These are phyloP conservation scores for Aphelocoma coerulescens DNA, from an alignment of 2,113 vertebrate species.

Conservation along the genomic window DNA sequence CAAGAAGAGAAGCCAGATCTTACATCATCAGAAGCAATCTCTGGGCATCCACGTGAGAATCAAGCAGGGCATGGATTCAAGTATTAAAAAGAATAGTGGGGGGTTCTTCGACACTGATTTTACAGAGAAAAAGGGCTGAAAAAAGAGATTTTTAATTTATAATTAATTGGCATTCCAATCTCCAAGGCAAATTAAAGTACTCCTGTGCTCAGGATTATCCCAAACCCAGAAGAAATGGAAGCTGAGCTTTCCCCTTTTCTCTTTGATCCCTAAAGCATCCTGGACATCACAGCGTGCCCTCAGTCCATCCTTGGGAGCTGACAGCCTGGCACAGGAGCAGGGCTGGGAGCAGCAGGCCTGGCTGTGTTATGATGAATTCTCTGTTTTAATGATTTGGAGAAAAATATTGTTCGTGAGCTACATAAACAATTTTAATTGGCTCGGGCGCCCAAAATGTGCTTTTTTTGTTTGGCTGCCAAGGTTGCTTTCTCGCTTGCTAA, in stretches of 20 bases:
- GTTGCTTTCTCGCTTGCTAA: constrained; percentile 75
- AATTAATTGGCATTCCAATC: neutral
- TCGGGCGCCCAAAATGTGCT: constrained; percentile 72
- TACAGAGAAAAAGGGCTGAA: neutral
- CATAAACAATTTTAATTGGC: constrained; percentile 81
- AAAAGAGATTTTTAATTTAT: neutral
- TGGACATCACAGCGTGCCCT: fast-evolving
- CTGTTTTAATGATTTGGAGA: constrained; percentile 64
- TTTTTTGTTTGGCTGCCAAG: constrained; percentile 78
- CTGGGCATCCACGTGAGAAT: neutral
- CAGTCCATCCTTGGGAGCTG: neutral
- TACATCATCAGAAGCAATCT: neutral
- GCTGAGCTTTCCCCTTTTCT: neutral
- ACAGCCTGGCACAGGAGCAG: neutral
- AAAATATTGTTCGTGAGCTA: constrained; percentile 72
- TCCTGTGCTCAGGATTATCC: neutral
- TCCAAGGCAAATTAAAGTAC: neutral
- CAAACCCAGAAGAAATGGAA: neutral
- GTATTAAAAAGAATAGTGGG: neutral
- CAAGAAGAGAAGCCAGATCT: neutral
- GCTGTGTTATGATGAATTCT: constrained; percentile 43
- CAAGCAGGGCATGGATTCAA: neutral
- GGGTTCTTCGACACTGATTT: neutral
- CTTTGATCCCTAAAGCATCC: neutral
- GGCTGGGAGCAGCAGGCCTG: neutral